These are phyloP conservation scores for Callithrix jacchus DNA, from an alignment of 2,113 vertebrate genomes.

Conservation along the genomic window DNA sequence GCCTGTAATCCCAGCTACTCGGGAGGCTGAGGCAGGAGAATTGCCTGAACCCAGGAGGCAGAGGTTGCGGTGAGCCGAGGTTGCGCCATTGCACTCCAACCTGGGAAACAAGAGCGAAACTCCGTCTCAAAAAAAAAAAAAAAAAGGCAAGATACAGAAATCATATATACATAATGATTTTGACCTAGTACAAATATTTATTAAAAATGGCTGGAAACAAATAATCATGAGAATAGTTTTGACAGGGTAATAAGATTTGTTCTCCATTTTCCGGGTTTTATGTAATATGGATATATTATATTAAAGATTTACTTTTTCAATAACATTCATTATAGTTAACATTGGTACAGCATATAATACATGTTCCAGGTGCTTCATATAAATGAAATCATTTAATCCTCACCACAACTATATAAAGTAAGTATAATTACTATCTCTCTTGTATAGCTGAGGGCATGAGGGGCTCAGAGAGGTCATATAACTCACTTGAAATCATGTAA, in stretches of 20 bases:
- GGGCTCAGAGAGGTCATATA: not conserved
- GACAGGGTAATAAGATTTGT: not conserved
- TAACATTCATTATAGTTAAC: not conserved
- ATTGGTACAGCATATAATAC: not conserved
- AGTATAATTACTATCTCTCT: not conserved
- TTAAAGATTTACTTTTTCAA: not conserved
- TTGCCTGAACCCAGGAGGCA: too few species aligned
- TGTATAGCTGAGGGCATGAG: not conserved
- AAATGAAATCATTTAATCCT: not conserved
- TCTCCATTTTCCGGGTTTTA: constrained; percentile 9
- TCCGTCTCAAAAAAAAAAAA: not conserved
- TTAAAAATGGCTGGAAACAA: constrained; percentile 21
- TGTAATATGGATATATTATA: not conserved
- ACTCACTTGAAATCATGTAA: not conserved
- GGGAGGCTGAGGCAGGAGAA: too few species aligned
- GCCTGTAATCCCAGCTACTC: too few species aligned
- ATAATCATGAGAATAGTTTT: not conserved
- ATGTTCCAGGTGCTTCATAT: not conserved
- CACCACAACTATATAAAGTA: not conserved
- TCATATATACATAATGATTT: not conserved
- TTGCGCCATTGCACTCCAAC: too few species aligned
- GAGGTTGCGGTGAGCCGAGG: too few species aligned
- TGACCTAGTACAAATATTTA: not conserved
- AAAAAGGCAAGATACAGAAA: constrained; percentile 19
- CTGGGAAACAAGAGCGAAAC: too few species aligned